Percentiles rank a stretch among this genome's conserved stretches.
phyloP scores from a whole-genome alignment of 2,797 vertebrate species.

The Pseudochromis fuscus region DNA sequence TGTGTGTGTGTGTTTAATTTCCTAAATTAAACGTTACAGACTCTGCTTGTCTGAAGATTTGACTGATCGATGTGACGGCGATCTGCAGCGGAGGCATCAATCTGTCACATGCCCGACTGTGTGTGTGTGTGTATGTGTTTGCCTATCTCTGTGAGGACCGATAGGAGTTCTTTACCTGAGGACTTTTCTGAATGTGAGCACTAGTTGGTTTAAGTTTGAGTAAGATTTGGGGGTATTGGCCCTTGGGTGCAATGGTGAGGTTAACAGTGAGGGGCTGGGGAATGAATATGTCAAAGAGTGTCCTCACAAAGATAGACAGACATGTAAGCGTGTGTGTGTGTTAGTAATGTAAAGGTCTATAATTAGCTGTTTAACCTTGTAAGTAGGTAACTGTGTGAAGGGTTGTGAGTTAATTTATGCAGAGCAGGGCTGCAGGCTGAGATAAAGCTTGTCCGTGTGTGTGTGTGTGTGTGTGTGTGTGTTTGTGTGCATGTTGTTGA shows the following conservation, averaged over 20 bases:
- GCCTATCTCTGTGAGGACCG: conserved; percentile 1
- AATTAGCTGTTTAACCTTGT: conserved; percentile 75
- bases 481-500: background rate
- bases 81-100: conserved; percentile 41
- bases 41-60: conserved; percentile 24
- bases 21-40: conserved; percentile 13
- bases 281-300: background rate
- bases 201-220: background rate
- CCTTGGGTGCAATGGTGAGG: background rate
- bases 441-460: conserved; percentile 13
- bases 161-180: conserved; percentile 1
- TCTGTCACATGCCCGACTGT: conserved; percentile 21
- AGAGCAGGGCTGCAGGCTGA: conserved; percentile 48
- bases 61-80: conserved; percentile 49
- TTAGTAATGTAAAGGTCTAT: conserved; percentile 58
- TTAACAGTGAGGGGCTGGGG: background rate
- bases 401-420: conserved; percentile 66
- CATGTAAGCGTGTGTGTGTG: conserved; percentile 9
- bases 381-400: conserved; percentile 57
- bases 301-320: background rate
- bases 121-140: background rate
- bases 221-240: background rate
- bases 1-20: conserved; percentile 17
- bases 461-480: conserved; percentile 19
- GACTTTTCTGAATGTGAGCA: background rate